phyloP scores from a whole-genome alignment of 92 coral and sea anemone species.

The Anthopleura xanthogrammica region DNA sequence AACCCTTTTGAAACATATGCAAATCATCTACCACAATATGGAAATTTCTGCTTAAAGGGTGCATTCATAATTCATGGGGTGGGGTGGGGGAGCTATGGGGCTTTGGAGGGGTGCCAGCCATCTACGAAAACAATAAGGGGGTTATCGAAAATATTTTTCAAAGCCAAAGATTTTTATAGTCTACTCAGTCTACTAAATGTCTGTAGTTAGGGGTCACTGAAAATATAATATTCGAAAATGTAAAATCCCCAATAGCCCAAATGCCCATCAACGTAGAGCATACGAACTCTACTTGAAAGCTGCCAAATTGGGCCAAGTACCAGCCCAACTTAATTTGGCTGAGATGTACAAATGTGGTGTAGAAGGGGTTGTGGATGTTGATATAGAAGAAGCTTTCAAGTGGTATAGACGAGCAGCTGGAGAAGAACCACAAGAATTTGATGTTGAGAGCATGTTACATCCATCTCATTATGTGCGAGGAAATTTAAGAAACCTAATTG shows the following conservation, averaged over 20 bases:
- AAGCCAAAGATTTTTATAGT: too few species aligned
- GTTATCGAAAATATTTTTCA: too few species aligned
- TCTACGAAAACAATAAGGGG: too few species aligned
- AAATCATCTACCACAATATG: too few species aligned
- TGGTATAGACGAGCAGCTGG: conserved; percentile 75
- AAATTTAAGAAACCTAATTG: conserved; percentile 7
- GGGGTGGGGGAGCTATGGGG: too few species aligned
- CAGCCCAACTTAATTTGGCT: conserved; percentile 45
- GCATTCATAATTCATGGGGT: too few species aligned
- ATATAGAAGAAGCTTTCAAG: conserved; percentile 54
- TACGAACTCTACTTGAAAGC: conserved; percentile 54
- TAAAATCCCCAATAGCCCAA: not conserved
- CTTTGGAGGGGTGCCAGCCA: too few species aligned
- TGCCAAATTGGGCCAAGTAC: conserved; percentile 37
- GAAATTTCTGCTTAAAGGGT: too few species aligned
- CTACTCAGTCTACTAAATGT: too few species aligned
- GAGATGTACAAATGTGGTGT: conserved; percentile 62
- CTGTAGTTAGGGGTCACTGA: too few species aligned
- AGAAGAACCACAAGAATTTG: conserved; percentile 31
- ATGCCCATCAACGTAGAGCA: conserved; percentile 42
- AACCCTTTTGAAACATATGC: too few species aligned
- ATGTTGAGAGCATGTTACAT: not conserved
- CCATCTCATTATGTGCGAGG: conserved; percentile 7
- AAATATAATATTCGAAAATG: too few species aligned
- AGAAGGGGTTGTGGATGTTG: conserved; percentile 50